phyloP scores from a whole-genome alignment of 2,888 invertebrate genomes.

The Phalangium opilio region DNA sequence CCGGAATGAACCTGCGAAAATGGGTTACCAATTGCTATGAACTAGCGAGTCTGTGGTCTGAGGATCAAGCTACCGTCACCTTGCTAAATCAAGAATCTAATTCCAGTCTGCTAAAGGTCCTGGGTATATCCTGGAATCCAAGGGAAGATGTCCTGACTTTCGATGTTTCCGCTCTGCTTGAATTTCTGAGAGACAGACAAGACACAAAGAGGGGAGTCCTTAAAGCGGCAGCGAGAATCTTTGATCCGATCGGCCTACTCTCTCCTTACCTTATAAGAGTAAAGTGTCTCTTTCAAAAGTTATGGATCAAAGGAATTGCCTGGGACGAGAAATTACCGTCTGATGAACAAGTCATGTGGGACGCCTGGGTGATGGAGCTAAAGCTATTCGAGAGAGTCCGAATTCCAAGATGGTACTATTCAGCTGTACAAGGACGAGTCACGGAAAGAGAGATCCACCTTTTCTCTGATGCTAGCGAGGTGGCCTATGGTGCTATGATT shows the following conservation, averaged over 20 bases:
- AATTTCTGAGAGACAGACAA: too few species aligned
- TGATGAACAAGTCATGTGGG: neutral
- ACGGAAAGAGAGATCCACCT: neutral
- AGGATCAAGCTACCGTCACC: too few species aligned
- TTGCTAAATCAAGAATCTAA: too few species aligned
- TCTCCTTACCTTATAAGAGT: slow-evolving; percentile 1
- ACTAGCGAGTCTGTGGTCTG: neutral
- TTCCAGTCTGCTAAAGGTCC: neutral
- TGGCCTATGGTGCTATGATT: slow-evolving; percentile 1
- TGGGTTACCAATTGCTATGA: slow-evolving; percentile 2
- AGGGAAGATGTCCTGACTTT: neutral
- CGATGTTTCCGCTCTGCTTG: neutral
- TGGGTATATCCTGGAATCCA: slow-evolving; percentile 2
- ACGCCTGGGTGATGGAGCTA: too few species aligned
- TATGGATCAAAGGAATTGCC: slow-evolving; percentile 2
- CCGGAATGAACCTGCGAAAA: slow-evolving; percentile 2
- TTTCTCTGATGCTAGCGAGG: slow-evolving; percentile 2
- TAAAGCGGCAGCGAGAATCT: too few species aligned
- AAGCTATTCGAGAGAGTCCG: too few species aligned
- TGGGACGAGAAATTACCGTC: neutral
- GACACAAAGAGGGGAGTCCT: too few species aligned
- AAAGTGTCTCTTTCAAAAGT: slow-evolving; percentile 4
- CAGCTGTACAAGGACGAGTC: neutral
- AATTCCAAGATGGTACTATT: neutral
- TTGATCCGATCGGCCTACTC: neutral